Conservation (phyloP, 2,797 vertebrate genomes). For the Periparus ater region DNA sequence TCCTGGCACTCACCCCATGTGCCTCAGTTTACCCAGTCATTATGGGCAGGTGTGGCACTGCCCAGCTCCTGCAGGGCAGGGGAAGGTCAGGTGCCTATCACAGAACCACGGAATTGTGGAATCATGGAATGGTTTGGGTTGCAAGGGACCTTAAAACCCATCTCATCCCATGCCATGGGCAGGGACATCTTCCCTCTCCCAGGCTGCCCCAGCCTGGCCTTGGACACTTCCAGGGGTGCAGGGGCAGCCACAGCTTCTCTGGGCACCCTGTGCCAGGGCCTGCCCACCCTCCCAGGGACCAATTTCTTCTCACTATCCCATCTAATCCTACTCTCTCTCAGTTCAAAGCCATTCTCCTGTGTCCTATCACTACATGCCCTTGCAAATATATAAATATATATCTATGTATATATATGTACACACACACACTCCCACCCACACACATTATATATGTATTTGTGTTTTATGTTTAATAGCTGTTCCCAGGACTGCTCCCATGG, state of each 20-base stretch:
- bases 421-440: background rate
- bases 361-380: background rate
- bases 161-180: too few relatives aligned
- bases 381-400: background rate
- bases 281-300: accelerated
- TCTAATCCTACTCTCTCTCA: background rate
- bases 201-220: accelerated
- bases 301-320: background rate
- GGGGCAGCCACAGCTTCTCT: background rate
- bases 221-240: background rate
- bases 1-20: background rate
- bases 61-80: background rate
- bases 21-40: background rate
- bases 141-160: background rate
- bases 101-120: background rate
- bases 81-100: background rate
- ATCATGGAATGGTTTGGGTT: background rate
- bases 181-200: accelerated
- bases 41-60: background rate
- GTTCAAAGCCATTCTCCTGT: background rate
- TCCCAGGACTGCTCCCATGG: background rate
- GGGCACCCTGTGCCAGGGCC: background rate
- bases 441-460: background rate
- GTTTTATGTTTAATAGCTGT: background rate
- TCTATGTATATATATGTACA: accelerated